Conservation (phyloP, 1,140 invertebrate species). For the Drosophila bipectinata region DNA sequence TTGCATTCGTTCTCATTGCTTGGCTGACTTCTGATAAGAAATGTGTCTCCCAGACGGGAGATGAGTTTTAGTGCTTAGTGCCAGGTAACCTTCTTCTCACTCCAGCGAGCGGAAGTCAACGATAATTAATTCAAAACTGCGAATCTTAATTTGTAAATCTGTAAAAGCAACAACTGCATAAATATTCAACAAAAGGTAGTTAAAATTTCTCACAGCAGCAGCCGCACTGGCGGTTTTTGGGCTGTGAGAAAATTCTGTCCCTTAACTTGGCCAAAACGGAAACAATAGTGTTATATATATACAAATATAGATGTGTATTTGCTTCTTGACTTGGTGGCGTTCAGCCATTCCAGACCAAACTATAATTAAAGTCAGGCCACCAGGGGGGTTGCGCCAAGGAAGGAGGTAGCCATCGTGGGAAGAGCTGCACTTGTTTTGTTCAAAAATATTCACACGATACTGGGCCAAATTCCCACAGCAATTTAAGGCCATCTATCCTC, state of each 20-base stretch:
- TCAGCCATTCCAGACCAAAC: slow-evolving; percentile 53
- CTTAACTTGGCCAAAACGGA: slow-evolving; percentile 59
- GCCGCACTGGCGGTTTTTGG: slow-evolving; percentile 48
- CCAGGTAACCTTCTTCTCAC: slow-evolving; percentile 13
- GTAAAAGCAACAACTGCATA: slow-evolving; percentile 65
- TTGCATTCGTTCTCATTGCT: slow-evolving; percentile 45
- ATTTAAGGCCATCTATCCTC: slow-evolving; percentile 52
- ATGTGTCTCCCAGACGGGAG: slow-evolving; percentile 31
- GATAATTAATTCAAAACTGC: slow-evolving; percentile 78
- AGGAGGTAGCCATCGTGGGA: slow-evolving; percentile 60
- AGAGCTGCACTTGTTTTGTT: slow-evolving; percentile 76
- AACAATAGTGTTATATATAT: slow-evolving; percentile 70
- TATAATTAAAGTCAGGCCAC: slow-evolving; percentile 72
- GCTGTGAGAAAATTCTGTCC: slow-evolving; percentile 79
- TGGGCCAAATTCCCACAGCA: slow-evolving; percentile 68
- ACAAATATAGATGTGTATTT: slow-evolving; percentile 28
- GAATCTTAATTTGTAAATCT: slow-evolving; percentile 79
- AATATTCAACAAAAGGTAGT: slow-evolving; percentile 71
- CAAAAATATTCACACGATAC: slow-evolving; percentile 72
- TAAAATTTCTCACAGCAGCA: slow-evolving; percentile 60
- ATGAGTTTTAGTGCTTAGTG: slow-evolving; percentile 28
- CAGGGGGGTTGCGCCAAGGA: slow-evolving; percentile 31
- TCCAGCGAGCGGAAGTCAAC: slow-evolving; percentile 54
- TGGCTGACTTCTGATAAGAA: slow-evolving; percentile 68
- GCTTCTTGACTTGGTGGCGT: slow-evolving; percentile 73